These are phyloP conservation scores for Globicephala melas DNA, from an alignment of 2,113 vertebrate genomes.

Conservation along the genomic window DNA sequence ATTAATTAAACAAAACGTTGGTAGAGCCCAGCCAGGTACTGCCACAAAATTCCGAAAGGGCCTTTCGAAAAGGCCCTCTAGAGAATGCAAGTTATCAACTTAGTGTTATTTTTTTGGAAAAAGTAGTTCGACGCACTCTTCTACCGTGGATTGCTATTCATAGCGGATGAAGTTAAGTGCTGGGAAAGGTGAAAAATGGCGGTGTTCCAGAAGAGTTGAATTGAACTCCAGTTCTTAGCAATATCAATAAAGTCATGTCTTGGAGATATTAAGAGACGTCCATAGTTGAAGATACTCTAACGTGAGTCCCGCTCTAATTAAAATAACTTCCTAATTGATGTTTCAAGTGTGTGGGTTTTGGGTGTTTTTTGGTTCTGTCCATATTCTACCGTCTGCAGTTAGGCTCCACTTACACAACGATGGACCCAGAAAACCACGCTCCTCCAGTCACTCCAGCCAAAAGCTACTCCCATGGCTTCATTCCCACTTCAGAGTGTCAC, in stretches of 20 bases:
- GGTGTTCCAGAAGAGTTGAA: background rate
- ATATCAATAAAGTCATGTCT: background rate
- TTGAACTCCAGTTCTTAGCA: background rate
- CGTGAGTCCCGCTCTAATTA: background rate
- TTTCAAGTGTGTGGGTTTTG: background rate
- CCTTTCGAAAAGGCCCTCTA: background rate
- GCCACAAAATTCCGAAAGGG: background rate
- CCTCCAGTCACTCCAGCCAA: background rate
- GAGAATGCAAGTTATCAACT: background rate
- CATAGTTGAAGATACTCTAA: background rate
- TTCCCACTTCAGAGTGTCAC: background rate
- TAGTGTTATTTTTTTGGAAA: background rate
- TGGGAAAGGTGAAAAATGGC: background rate
- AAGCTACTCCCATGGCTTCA: background rate
- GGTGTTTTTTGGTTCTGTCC: background rate
- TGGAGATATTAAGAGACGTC: background rate
- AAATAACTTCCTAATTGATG: background rate
- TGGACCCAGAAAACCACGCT: background rate
- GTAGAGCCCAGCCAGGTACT: background rate
- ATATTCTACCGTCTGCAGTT: background rate
- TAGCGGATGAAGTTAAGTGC: background rate
- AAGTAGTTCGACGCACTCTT: background rate
- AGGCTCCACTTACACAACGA: background rate
- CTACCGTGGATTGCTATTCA: background rate
- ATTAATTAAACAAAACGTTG: background rate